A percentile compares a stretch with the other conserved stretches of the same genome.
Evolutionary conservation across 1,140 invertebrate genomes (phyloP).

Genomic region (Portunus trituberculatus): DNA sequence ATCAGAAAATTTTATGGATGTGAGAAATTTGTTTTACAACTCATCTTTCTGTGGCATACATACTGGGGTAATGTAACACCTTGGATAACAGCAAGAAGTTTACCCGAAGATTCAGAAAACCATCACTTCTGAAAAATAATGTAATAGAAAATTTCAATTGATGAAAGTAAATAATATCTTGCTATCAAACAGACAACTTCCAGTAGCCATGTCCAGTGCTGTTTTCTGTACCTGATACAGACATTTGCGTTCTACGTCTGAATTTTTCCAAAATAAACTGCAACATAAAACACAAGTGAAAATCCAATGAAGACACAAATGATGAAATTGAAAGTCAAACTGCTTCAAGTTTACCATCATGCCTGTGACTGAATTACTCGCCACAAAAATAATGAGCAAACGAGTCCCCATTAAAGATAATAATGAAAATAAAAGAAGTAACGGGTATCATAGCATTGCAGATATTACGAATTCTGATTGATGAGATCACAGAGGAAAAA

Average conservation of each 20-base stretch:
- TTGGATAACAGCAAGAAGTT: background rate
- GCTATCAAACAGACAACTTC: background rate
- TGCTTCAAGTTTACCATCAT: background rate
- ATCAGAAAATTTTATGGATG: too few species aligned
- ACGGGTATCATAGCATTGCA: too few species aligned
- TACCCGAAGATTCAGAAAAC: background rate
- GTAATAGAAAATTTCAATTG: background rate
- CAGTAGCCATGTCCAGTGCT: background rate
- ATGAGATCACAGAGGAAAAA: background rate
- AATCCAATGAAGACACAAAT: background rate
- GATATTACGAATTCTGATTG: too few species aligned
- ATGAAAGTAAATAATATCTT: background rate
- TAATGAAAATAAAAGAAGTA: too few species aligned
- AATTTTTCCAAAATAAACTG: background rate
- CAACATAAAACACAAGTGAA: background rate
- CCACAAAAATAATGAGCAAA: too few species aligned
- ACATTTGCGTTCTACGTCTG: too few species aligned
- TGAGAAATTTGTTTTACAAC: too few species aligned
- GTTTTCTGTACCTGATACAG: too few species aligned
- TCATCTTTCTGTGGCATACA: too few species aligned
- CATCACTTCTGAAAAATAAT: slow-evolving; percentile 24
- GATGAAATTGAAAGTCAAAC: background rate
- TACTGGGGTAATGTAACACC: too few species aligned
- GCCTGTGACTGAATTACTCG: background rate
- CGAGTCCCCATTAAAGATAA: too few species aligned